Evolutionary conservation across 23 tunicate species (phyloP).

Genomic region (Phallusia fumigata): DNA sequence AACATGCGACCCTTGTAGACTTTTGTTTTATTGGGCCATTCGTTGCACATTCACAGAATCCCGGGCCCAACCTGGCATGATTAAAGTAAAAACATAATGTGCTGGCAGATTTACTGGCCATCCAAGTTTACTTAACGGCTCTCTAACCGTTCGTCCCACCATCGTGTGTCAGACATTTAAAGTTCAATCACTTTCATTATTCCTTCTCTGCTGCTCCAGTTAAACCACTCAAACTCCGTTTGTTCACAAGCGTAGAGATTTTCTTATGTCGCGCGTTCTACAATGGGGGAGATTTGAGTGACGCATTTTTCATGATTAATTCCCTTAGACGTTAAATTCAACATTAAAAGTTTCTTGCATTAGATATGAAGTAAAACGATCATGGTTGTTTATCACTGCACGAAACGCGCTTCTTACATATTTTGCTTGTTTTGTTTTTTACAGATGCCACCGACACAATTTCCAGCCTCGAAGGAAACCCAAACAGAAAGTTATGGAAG

Average conservation of each 20-base stretch:
- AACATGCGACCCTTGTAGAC: constrained; percentile 16
- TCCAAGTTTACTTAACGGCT: constrained; percentile 1
- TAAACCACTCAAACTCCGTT: too few relatives aligned
- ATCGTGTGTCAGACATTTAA: neutral
- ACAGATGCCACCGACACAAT: neutral
- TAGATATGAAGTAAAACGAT: too few relatives aligned
- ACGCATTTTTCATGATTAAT: too few relatives aligned
- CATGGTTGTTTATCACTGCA: neutral
- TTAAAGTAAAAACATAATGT: constrained; percentile 1
- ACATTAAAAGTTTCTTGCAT: too few relatives aligned
- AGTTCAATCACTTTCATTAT: neutral
- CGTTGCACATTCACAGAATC: constrained; percentile 8
- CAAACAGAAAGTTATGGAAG: constrained; percentile 80
- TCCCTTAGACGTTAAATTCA: too few relatives aligned
- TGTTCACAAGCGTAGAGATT: too few relatives aligned
- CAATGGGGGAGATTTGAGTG: too few relatives aligned
- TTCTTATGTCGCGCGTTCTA: too few relatives aligned
- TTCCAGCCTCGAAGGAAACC: constrained; percentile 42
- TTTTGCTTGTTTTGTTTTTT: neutral
- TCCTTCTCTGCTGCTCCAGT: neutral
- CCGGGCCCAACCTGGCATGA: neutral
- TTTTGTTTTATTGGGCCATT: constrained; percentile 1
- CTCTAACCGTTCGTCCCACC: constrained; percentile 4
- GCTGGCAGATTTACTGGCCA: constrained; percentile 11
- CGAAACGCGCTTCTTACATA: too few relatives aligned